These are phyloP conservation scores for Lipophrys pholis DNA, from an alignment of 2,113 vertebrate species.

Conservation along the genomic window DNA sequence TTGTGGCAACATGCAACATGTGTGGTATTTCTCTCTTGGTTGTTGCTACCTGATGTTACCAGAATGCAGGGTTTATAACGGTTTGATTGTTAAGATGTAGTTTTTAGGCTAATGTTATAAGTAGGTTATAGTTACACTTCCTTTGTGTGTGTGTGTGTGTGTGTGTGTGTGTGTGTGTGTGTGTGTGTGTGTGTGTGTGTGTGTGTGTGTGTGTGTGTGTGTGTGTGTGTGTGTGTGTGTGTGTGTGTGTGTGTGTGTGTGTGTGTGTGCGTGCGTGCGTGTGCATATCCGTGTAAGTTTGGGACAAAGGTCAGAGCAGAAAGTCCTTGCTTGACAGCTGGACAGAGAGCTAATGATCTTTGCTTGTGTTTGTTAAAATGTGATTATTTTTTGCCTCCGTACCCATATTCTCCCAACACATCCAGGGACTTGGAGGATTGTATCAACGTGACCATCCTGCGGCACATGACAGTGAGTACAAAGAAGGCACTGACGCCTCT, in stretches of 20 bases:
- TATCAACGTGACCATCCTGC: constrained; percentile 88
- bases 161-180: constrained; percentile 17
- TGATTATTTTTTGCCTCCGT: constrained; percentile 37
- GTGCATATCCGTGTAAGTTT: constrained; percentile 12
- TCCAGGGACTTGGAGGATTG: constrained; percentile 88
- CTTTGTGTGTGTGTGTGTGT: constrained; percentile 5
- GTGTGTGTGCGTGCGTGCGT: constrained; percentile 15
- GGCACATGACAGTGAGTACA: constrained; percentile 88
- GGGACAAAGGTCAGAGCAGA: constrained; percentile 53
- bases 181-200: constrained; percentile 16
- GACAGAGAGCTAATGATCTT: constrained; percentile 55
- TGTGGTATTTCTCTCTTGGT: too few species aligned
- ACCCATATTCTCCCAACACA: too few species aligned
- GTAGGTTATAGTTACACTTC: too few species aligned
- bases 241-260: constrained; percentile 4
- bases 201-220: constrained; percentile 26
- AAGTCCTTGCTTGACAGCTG: constrained; percentile 60
- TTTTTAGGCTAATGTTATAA: too few species aligned
- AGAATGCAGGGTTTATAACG: too few species aligned
- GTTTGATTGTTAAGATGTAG: too few species aligned
- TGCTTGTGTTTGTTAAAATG: neutral
- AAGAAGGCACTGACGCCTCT: constrained; percentile 49
- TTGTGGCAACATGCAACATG: too few species aligned
- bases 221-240: constrained; percentile 8
- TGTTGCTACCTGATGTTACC: too few species aligned